These are phyloP conservation scores for Cheilosia impressa DNA, from an alignment of 2,888 invertebrate genomes.

Conservation along the genomic window DNA sequence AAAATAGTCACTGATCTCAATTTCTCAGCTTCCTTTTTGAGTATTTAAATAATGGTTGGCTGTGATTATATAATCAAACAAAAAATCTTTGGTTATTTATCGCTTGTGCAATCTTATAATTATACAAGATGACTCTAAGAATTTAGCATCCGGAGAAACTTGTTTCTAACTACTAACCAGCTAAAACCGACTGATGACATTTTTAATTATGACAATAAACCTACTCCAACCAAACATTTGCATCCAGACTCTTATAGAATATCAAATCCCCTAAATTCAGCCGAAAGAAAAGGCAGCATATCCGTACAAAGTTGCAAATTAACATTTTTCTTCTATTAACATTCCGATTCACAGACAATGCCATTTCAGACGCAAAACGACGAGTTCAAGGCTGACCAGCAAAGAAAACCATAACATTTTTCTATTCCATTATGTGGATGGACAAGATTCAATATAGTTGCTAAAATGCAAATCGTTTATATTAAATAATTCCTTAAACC, in stretches of 20 bases:
- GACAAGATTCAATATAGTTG: neutral
- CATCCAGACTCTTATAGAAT: neutral
- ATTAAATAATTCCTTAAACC: neutral
- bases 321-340: neutral
- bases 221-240: neutral
- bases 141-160: neutral
- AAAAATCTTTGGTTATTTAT: neutral
- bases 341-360: neutral
- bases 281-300: neutral
- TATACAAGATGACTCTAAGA: no score
- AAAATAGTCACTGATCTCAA: no score
- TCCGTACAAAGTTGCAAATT: constrained; percentile 13
- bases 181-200: neutral
- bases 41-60: no score
- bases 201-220: neutral
- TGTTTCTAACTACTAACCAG: neutral
- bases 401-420: neutral
- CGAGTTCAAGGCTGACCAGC: constrained; percentile 25
- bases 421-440: neutral
- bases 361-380: neutral
- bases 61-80: no score
- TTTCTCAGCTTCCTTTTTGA: no score
- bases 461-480: neutral
- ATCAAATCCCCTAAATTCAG: neutral
- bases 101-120: neutral